These are phyloP conservation scores for Apteryx mantelli DNA, from an alignment of 2,113 vertebrate species.

Conservation along the genomic window DNA sequence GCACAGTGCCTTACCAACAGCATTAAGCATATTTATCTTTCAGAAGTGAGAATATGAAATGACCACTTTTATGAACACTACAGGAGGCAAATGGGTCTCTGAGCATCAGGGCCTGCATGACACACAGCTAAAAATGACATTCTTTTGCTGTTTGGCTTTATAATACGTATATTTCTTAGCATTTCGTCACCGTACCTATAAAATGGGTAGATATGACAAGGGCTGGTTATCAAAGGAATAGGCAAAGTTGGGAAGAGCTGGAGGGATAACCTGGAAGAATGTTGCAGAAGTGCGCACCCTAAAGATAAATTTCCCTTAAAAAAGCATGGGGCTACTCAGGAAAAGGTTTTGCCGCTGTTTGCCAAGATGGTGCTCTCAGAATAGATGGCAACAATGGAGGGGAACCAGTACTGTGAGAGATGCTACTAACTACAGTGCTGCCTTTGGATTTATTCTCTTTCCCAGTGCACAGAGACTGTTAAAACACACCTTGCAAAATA, in stretches of 20 bases:
- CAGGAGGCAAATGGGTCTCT: background rate
- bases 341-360: background rate
- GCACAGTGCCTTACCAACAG: background rate
- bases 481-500: background rate
- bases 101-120: background rate
- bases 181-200: background rate
- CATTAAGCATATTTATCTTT: background rate
- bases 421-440: background rate
- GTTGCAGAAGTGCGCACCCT: background rate
- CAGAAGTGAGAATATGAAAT: background rate
- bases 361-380: background rate
- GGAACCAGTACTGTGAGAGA: background rate
- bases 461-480: background rate
- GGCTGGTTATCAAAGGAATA: background rate
- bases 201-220: background rate
- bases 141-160: background rate
- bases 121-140: background rate
- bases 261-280: background rate
- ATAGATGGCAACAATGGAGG: background rate
- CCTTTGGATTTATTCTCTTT: background rate
- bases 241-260: background rate
- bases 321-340: too few relatives aligned
- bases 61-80: background rate
- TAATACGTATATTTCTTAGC: background rate
- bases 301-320: background rate